Conservation (phyloP, 2,797 vertebrate genomes). For the Oryzias sinensis region DNA sequence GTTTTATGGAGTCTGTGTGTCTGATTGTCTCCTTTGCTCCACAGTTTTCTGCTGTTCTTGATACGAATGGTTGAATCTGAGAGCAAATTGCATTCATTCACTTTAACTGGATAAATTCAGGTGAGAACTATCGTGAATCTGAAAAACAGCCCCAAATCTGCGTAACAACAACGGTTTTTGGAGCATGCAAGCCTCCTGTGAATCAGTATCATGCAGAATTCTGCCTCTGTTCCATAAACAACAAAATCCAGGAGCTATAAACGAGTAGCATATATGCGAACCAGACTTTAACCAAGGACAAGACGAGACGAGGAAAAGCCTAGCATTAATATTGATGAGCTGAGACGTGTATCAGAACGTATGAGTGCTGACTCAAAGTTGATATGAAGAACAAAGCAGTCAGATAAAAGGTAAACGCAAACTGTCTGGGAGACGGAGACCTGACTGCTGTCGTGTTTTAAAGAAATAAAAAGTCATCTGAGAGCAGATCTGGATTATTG, state of each 20-base stretch:
- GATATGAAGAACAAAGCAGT: not conserved
- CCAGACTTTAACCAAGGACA: conserved; percentile 10
- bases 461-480: conserved; percentile 5
- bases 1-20: conserved; percentile 8
- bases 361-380: conserved; percentile 7
- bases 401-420: not conserved
- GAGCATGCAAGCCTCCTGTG: not conserved
- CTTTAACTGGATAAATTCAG: conserved; percentile 1
- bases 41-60: not conserved
- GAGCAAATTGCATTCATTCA: not conserved
- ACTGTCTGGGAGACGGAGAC: not conserved
- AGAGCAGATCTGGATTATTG: conserved; percentile 16
- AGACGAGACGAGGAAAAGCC: conserved; percentile 8
- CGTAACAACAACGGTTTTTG: conserved; percentile 1
- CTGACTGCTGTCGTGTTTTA: conserved; percentile 2
- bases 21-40: conserved; percentile 21
- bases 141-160: not conserved
- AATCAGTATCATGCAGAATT: conserved; percentile 21
- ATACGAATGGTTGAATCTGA: not conserved
- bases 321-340: conserved; percentile 13
- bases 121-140: not conserved
- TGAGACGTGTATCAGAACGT: not conserved
- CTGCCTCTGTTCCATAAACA: conserved; percentile 5
- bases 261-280: not conserved
- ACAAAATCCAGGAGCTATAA: not conserved